These are phyloP conservation scores for Enhydra lutris DNA, from an alignment of 2,113 vertebrate species.

Conservation along the genomic window DNA sequence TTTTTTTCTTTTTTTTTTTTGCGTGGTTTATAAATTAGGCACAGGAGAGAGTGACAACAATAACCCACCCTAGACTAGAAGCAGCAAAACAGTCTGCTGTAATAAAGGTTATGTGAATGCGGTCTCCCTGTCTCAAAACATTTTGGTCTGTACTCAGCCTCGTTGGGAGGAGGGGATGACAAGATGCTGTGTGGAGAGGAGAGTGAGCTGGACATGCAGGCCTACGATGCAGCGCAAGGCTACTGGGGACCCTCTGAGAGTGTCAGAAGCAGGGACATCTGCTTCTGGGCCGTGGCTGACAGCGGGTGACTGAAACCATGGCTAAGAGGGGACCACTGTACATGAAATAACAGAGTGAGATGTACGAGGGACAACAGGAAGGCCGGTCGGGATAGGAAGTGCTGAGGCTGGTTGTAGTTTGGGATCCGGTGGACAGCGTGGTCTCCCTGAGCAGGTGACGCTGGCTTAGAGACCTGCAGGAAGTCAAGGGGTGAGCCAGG, in stretches of 20 bases:
- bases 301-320: background rate
- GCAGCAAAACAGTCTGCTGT: background rate
- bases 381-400: background rate
- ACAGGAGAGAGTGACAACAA: background rate
- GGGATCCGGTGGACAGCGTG: rapidly evolving
- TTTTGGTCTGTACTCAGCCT: background rate
- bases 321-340: background rate
- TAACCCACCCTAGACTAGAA: background rate
- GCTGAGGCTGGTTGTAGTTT: no score
- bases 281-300: background rate
- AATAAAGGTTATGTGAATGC: background rate
- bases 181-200: background rate
- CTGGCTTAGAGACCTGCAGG: background rate
- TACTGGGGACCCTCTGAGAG: background rate
- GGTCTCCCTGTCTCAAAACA: background rate
- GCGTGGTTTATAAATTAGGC: background rate
- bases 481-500: background rate
- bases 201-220: background rate
- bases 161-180: background rate
- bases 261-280: background rate
- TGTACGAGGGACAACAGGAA: rapidly evolving
- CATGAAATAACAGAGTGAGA: rapidly evolving
- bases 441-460: background rate
- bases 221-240: background rate
- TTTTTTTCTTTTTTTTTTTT: no score